These are phyloP conservation scores for Caracal caracal DNA, from an alignment of 2,113 vertebrate genomes.

Conservation along the genomic window DNA sequence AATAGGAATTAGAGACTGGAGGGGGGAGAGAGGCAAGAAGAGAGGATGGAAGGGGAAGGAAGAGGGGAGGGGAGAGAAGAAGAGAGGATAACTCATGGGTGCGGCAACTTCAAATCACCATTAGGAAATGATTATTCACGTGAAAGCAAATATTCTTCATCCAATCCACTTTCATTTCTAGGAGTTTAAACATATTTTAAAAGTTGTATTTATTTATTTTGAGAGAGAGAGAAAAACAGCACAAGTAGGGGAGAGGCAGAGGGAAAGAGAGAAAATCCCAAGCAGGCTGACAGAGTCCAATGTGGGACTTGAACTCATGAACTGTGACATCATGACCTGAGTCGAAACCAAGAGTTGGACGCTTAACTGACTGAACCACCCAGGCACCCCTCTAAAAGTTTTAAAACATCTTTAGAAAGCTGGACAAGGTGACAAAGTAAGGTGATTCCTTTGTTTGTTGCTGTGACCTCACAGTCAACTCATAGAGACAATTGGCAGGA, in stretches of 20 bases:
- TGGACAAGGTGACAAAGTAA: background rate
- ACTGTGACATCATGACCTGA: no score
- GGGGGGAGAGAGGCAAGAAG: no score
- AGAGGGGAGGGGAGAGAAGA: no score
- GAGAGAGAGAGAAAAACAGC: no score
- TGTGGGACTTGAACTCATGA: no score
- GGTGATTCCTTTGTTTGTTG: background rate
- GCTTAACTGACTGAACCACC: no score
- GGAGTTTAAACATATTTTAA: background rate
- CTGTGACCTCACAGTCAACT: background rate
- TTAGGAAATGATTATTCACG: background rate
- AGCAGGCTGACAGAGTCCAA: no score
- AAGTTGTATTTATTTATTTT: no score
- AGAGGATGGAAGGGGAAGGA: no score
- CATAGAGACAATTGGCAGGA: background rate
- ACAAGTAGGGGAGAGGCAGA: no score
- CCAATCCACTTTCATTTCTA: background rate
- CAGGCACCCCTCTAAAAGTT: background rate
- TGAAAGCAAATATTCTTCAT: background rate
- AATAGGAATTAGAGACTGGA: background rate
- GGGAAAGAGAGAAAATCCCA: no score
- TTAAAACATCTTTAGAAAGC: background rate
- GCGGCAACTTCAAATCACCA: background rate
- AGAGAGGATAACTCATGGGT: accelerated
- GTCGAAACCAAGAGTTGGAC: no score